Evolutionary conservation across 2,888 invertebrate genomes (phyloP), one percentile per base, ranked within the genome.

Genomic region (Neoascia interrupta): DNA sequence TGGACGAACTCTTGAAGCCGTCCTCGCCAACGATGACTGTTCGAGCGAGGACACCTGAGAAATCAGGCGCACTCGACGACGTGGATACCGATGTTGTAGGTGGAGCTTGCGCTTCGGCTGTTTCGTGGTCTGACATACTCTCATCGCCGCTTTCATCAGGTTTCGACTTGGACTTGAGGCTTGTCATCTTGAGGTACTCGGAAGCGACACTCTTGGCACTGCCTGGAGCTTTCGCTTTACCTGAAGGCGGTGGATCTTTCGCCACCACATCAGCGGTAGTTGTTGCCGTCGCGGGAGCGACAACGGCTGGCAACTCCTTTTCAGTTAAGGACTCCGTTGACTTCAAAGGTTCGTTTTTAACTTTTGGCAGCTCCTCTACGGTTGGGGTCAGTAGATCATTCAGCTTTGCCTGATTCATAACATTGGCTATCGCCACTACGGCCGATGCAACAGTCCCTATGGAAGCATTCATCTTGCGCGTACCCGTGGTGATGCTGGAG

Each of bases 401-500:
- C 5, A 36, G 10, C 10, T 31, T 8, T 5, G 54, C 36, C n/a
- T n/a, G n/a, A 10, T 19, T 37, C 4, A 54, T 90, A 45, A 80
- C 80, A 69, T 58, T 70, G 41, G 69, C 69, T 8, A 53, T 79
- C 45, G 60, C 61, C 15, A 11, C 43, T 92, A 1, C 93, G 92
- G 85, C 91, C 91, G 86, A 92, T 92, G n/a, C 92, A 92, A 84
- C 90, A n/a, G n/a, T n/a, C 90, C 87, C 90, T 16, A 66, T 64
- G 2, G 81, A 74, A 26, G 76, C 82, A 5, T 81, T 85, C 66
- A 83, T 86, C 66, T 87, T 85, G 85, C 92, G 92, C 81, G 92
- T 92, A 85, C 93, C 93, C 86, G 94, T 94, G 70, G 94, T 92
- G 87, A 92, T 92, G 34, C 92, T 91, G 85, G 94, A 93, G 84